Base-by-base conservation (phyloP, 35 echinoderm and acorn worm species). In the Heliocidaris erythrogramma region DNA sequence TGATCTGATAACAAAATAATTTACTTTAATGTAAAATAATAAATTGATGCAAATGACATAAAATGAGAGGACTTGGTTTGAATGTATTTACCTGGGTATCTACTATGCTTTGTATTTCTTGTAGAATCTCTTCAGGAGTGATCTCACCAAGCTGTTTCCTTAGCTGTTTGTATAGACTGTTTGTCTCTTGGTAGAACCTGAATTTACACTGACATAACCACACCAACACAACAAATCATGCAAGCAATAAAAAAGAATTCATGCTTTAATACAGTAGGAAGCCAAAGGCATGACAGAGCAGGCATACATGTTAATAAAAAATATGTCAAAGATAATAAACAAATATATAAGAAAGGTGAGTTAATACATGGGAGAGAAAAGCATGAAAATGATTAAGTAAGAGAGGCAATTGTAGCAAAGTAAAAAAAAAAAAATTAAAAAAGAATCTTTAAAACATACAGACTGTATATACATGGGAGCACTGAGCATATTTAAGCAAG, bases 61-160 rank as follows among this genome's bases (percentile, higher is more conserved):
- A 53, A 2, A 53, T 7, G n/a, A 53, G 50, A n/a, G n/a, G n/a
- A n/a, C n/a, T n/a, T 53, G 50, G 13, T 11, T 56, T 56, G 52
- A 56, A 2, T 56, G 10, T 0, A 10, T 30, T 93, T 95, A 97
- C 96, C 91, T 97, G 49, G 12, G 90, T 71, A 86, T 97, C 96
- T 47, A 97, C 96, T 16, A 95, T 93, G 31, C 60, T 59, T 85
- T 97, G 96, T 27, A 97, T 97, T 30, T 92, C 91, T 30, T 95
- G 42, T 4, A 97, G 52, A 48, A 97, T 69, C 56, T 97, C 96
- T 7, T 50, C 85, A 30, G 96, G 96, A 48, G 96, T 94, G 18
- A 97, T 93, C 84, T 90, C 92, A 32, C 61, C 96, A 14, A 97
- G 94, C 11, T 91, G 94, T 65, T 61, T 93, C 92, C 90, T 97